Percentiles rank a stretch among this genome's conserved stretches.
These are phyloP conservation scores for Hipparchia sbordonii DNA, from an alignment of 2,888 invertebrate species.

Conservation along the genomic window DNA sequence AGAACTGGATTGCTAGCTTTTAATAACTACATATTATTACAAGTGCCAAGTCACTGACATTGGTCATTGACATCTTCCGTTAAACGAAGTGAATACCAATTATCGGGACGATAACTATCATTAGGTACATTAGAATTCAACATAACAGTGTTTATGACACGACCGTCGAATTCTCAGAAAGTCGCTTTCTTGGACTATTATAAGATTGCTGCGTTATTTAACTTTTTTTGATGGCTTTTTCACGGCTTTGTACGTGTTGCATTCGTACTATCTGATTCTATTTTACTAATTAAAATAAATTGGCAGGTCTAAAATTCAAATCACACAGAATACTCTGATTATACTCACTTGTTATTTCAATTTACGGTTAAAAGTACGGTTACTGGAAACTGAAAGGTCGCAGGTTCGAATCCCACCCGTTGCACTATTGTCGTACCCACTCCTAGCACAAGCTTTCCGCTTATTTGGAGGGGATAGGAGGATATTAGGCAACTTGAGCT, in stretches of 20 bases:
- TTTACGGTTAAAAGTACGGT: no score
- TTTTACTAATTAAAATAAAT: no score
- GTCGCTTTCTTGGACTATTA: background rate
- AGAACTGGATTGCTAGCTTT: background rate
- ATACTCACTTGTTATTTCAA: background rate
- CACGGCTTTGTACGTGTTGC: background rate
- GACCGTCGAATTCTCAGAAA: background rate
- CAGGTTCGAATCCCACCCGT: no score
- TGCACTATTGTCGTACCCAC: no score
- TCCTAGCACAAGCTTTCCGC: no score
- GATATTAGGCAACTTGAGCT: no score
- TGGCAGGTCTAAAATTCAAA: no score
- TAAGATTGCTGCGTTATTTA: no score
- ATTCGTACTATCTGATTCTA: background rate
- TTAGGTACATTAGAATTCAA: background rate
- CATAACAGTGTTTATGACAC: background rate
- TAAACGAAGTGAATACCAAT: background rate
- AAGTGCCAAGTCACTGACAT: background rate
- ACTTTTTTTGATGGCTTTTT: background rate
- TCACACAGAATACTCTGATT: background rate
- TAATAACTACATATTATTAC: background rate
- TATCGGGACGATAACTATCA: background rate
- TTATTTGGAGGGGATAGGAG: no score
- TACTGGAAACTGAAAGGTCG: no score
- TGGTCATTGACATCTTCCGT: background rate